A percentile compares a stretch with the other conserved stretches of the same genome.
Conservation (phyloP, 2,113 vertebrate species). For the Macrotus californicus region DNA sequence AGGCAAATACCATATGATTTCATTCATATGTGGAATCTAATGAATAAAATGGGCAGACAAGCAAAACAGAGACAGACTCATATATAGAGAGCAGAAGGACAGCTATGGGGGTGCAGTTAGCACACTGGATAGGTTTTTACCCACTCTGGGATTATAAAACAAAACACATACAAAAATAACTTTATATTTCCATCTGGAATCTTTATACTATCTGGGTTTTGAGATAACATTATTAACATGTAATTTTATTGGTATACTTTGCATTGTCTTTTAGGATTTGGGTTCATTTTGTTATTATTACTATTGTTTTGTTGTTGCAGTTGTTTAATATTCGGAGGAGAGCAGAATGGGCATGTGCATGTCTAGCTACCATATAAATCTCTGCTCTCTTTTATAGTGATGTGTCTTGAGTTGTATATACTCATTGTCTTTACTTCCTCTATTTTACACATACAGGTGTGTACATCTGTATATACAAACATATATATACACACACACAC, state of each 20-base stretch:
- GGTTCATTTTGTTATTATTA: neutral
- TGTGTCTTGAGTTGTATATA: neutral
- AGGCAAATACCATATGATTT: too few relatives aligned
- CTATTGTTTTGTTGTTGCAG: neutral
- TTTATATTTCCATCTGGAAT: neutral
- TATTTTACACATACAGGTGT: neutral
- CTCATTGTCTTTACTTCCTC: neutral
- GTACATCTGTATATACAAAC: neutral
- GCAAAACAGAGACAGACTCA: too few relatives aligned
- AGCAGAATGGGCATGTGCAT: neutral
- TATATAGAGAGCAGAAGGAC: too few relatives aligned
- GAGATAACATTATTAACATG: neutral
- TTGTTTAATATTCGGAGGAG: neutral
- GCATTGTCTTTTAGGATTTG: neutral
- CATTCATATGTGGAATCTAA: too few relatives aligned
- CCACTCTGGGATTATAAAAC: neutral
- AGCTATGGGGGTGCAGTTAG: too few relatives aligned
- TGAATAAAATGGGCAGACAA: too few relatives aligned
- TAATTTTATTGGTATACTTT: neutral
- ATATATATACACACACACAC: neutral
- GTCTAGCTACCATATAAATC: neutral
- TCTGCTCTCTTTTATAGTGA: neutral
- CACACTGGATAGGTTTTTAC: neutral
- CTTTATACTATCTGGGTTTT: neutral
- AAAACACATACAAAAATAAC: neutral